Evolutionary conservation across 35 echinoderm and acorn worm genomes (phyloP), one percentile per base, ranked within the genome.

Genomic region (Ophiothrix spiculata): DNA sequence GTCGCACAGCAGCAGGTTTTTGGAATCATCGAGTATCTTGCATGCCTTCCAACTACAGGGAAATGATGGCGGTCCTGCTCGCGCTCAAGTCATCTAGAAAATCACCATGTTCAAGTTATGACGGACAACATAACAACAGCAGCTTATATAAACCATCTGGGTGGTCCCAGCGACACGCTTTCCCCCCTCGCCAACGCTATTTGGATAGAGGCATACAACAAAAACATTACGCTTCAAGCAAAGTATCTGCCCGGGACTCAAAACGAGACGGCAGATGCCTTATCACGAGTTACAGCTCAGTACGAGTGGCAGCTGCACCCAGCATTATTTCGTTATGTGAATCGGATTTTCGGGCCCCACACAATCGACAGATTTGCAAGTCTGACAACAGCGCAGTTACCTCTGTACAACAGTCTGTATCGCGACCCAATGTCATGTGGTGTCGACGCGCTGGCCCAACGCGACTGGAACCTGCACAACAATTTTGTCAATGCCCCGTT

Each of bases 91-190:
- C n/a, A n/a, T n/a, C n/a, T n/a, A n/a, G n/a, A n/a, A n/a, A n/a
- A n/a, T n/a, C n/a, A n/a, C n/a, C n/a, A n/a, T n/a, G n/a, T 91
- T 33, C 79, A 83, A 90, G 84, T 90, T 39, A 17, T 56, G 31
- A 76, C 80, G 41, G 80, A 83, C 80, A 90, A 84, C 35, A 60
- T 90, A 10, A 90, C 76, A 40, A 35, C 80, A 79, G 31, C 42
- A 32, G 88, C 80, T 36, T 90, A 90, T 37, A 39, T 90, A 10
- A 90, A 90, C 69, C 80, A 84, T 32, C 74, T 84, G 32, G 56
- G 80, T 25, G 88, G 88, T 1, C 32, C 56, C 38, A 75, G 79
- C 38, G n/a, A 17, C n/a, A 38, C 82, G 14, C 37, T 83, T 33
- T 42, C 79, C 33, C 79, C 82, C 6, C 12, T 89, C 34, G 69